These are phyloP conservation scores for Nomada ferruginata DNA, from an alignment of 2,888 invertebrate genomes.

Conservation along the genomic window DNA sequence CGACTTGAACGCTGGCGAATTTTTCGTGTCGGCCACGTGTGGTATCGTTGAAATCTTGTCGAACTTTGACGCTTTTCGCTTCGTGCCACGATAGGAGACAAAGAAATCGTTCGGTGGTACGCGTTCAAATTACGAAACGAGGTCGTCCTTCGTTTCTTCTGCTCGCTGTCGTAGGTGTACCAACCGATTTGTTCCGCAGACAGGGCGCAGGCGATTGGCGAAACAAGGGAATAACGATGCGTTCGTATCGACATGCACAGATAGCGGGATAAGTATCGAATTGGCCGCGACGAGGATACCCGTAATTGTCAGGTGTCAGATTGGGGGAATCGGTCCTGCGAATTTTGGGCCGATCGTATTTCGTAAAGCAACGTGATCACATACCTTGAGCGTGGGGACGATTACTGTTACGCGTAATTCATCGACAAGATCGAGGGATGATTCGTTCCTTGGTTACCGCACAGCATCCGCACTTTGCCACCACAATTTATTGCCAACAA, in stretches of 20 bases:
- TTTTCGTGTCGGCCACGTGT: slow-evolving; percentile 10
- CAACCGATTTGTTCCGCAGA: slow-evolving; percentile 2
- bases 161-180: slow-evolving; percentile 19
- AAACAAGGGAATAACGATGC: not conserved
- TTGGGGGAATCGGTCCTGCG: slow-evolving; percentile 1
- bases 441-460: not conserved
- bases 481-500: slow-evolving; percentile 29
- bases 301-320: slow-evolving; percentile 24
- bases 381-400: slow-evolving; percentile 59
- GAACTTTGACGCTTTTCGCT: slow-evolving; percentile 48
- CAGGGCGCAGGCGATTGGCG: slow-evolving; percentile 8
- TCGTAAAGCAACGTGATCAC: slow-evolving; percentile 24
- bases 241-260: not conserved
- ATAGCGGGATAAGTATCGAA: slow-evolving; percentile 8
- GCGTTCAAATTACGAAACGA: slow-evolving; percentile 56
- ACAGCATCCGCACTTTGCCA: slow-evolving; percentile 52
- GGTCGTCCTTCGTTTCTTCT: slow-evolving; percentile 50
- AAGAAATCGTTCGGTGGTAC: slow-evolving; percentile 58
- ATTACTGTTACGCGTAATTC: slow-evolving; percentile 32
- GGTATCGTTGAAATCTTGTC: slow-evolving; percentile 48
- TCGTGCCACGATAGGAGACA: slow-evolving; percentile 58
- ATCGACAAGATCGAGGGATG: not conserved
- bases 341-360: not conserved
- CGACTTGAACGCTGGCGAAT: slow-evolving; percentile 22
- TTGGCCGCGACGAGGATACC: slow-evolving; percentile 18